Evolutionary conservation across 2,888 invertebrate species (phyloP), one percentile per base, ranked within the genome.

Genomic region (Caenorhabditis virilis): DNA sequence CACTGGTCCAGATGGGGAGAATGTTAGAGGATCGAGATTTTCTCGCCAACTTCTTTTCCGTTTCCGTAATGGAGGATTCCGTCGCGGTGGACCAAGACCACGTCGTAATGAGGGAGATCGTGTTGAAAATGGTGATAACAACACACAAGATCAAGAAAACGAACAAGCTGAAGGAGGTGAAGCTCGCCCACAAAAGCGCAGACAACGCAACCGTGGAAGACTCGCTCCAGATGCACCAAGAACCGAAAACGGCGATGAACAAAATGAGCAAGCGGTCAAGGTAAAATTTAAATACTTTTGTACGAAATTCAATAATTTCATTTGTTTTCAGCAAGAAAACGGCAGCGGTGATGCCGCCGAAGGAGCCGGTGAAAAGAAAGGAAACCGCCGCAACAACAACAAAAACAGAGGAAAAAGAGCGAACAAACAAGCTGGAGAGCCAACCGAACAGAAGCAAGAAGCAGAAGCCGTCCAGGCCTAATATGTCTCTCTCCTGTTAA

Each of bases 1-100:
- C 71, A 95, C 95, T 76, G 95, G 95, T 64, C 94, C 95, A 69
- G 90, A 90, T 69, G 95, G 95, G 67, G 91, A 91, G 84, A 90
- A 93, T 46, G 95, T 87, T 15, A 91, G 93, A 84, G 95, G 95
- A 38, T 72, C 72, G 30, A 45, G 53, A 39, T 60, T 47, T 47
- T 46, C 55, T 43, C 55, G 58, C 20, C 33, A 39, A 13, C 38
- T 58, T 41, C 39, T 63, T 38, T 25, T 20, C 20, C 50, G 53
- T n/a, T 54, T 45, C 45, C 27, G 42, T 42, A 20, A 23, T 27
- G n/a, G 2, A 27, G n/a, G n/a, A 5, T 42, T 42, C 42, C 42
- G 42, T 25, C 39, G n/a, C 27, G 46, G 46, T 25, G 20, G 20
- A 16, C 48, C 48, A 48, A 48, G 48, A 48, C 48, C 22, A 3